A percentile compares a stretch with the other conserved stretches of the same genome.
Evolutionary conservation across 2,797 vertebrate genomes (phyloP).

Genomic region (Danio choprae): DNA sequence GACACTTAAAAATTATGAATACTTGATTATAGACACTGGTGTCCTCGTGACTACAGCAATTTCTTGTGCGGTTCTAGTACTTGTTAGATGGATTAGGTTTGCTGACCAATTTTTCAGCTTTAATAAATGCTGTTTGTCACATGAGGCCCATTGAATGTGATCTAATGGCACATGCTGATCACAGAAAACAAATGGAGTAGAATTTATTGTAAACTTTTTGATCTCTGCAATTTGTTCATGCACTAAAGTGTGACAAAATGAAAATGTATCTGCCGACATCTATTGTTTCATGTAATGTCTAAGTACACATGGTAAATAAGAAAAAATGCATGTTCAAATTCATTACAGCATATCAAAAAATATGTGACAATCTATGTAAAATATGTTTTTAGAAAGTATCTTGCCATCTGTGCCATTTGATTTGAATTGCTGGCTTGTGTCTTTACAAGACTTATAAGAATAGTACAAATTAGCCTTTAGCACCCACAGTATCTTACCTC

Average conservation of each 20-base stretch:
- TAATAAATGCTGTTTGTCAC: slow-evolving; percentile 40
- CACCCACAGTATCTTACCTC: too few relatives aligned
- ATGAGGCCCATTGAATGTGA: slow-evolving; percentile 50
- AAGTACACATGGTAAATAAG: too few relatives aligned
- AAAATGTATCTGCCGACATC: slow-evolving; percentile 50
- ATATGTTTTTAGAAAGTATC: too few relatives aligned
- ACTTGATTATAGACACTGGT: not conserved
- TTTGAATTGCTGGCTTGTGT: too few relatives aligned
- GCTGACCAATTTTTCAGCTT: slow-evolving; percentile 30
- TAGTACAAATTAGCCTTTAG: too few relatives aligned
- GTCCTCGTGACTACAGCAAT: not conserved
- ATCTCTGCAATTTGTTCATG: slow-evolving; percentile 58
- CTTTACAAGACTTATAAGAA: too few relatives aligned
- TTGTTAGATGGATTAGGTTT: slow-evolving; percentile 33
- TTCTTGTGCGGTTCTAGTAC: slow-evolving; percentile 6
- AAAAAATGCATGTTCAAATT: too few relatives aligned
- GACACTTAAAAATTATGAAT: slow-evolving; percentile 7
- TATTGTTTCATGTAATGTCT: too few relatives aligned
- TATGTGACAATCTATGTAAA: too few relatives aligned
- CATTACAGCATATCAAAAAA: too few relatives aligned
- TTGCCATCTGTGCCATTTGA: too few relatives aligned
- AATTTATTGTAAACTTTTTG: slow-evolving; percentile 62
- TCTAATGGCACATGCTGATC: slow-evolving; percentile 54
- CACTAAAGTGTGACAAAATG: slow-evolving; percentile 49
- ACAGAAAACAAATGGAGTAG: slow-evolving; percentile 60